Conservation (phyloP, 2,797 vertebrate genomes). For the Anguilla megastoma region DNA sequence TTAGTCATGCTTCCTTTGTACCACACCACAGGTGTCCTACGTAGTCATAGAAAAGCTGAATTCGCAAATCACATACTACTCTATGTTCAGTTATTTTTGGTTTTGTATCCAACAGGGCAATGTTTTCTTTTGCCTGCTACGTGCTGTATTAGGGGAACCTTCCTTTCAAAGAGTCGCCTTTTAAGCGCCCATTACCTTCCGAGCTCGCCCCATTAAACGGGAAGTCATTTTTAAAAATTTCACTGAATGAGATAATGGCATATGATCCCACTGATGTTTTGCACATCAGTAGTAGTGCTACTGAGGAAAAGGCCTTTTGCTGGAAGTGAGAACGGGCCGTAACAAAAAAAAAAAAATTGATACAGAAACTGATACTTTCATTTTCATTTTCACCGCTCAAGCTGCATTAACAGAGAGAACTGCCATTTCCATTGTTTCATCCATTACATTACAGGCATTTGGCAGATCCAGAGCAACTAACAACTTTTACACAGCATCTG, state of each 20-base stretch:
- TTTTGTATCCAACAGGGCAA: no score
- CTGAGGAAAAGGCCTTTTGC: not conserved
- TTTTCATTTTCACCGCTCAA: not conserved
- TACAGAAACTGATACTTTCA: no score
- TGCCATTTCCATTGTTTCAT: not conserved
- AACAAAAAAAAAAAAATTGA: not conserved
- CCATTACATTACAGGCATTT: not conserved
- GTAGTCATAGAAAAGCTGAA: not conserved
- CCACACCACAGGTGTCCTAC: not conserved
- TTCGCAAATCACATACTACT: not conserved
- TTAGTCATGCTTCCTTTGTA: not conserved
- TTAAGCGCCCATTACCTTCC: not conserved
- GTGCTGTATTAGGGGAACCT: not conserved
- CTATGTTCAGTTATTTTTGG: not conserved
- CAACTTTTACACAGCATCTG: no score
- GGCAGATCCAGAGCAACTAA: no score
- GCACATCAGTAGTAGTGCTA: no score
- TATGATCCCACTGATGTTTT: not conserved
- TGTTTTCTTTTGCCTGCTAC: not conserved
- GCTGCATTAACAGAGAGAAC: not conserved
- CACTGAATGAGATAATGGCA: conserved; percentile 17
- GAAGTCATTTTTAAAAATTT: not conserved
- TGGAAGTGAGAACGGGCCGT: not conserved
- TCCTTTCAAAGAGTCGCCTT: not conserved
- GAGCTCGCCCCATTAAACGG: not conserved